phyloP scores from a whole-genome alignment of 2,113 vertebrate genomes.

The Strigops habroptila region DNA sequence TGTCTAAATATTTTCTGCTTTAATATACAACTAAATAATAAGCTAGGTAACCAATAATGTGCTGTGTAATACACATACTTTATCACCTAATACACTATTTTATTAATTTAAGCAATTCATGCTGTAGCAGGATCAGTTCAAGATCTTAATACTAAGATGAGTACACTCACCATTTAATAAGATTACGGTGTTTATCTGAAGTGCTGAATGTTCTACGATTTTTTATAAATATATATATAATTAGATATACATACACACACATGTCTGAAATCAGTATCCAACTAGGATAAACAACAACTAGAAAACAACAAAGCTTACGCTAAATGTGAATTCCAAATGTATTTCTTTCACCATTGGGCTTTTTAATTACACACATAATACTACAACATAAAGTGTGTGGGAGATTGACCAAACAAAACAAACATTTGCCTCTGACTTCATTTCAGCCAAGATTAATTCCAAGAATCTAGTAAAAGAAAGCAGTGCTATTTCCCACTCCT shows the following conservation, averaged over 20 bases:
- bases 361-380: neutral
- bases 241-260: neutral
- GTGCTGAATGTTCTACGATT: neutral
- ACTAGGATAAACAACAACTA: neutral
- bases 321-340: neutral
- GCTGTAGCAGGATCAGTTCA: neutral
- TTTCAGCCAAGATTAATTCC: neutral
- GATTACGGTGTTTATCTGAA: neutral
- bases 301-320: neutral
- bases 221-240: neutral
- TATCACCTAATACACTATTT: neutral
- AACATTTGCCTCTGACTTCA: neutral
- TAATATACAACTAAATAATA: neutral
- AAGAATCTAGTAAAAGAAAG: neutral
- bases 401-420: neutral
- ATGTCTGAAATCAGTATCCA: neutral
- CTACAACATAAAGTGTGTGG: neutral
- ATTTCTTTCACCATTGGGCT: neutral
- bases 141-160: neutral
- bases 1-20: neutral
- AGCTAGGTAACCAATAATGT: neutral
- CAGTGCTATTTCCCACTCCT: neutral
- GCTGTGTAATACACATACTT: neutral
- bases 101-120: neutral
- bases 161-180: neutral